A percentile compares a stretch with the other conserved stretches of the same genome.
Evolutionary conservation across 2,888 invertebrate species (phyloP).

Genomic region (Eupithecia pulchellata): DNA sequence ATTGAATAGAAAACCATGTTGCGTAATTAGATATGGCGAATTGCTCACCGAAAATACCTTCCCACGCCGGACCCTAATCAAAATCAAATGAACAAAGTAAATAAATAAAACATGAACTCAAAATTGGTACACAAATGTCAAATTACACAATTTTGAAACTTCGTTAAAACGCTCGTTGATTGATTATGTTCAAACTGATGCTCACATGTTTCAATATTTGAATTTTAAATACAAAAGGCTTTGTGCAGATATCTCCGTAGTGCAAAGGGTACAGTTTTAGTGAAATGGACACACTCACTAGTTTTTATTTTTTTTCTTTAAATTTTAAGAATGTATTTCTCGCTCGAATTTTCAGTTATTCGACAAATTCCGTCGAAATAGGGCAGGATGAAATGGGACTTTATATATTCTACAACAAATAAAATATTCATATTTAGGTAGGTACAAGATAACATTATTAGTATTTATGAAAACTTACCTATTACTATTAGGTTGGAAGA

Average conservation of each 20-base stretch:
- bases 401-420: background rate
- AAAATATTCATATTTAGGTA: too few species aligned
- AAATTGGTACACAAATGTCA: constrained; percentile 40
- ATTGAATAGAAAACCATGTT: constrained; percentile 10
- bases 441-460: too few species aligned
- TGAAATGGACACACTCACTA: background rate
- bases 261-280: constrained; percentile 7
- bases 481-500: too few species aligned
- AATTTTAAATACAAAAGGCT: constrained; percentile 19
- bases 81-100: constrained; percentile 33
- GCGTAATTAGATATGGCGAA: constrained; percentile 15
- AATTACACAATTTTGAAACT: constrained; percentile 38
- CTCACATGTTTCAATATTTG: constrained; percentile 29
- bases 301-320: too few species aligned
- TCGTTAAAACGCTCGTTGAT: constrained; percentile 43
- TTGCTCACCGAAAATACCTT: constrained; percentile 21
- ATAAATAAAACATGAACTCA: constrained; percentile 41
- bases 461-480: too few species aligned
- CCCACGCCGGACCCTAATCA: constrained; percentile 26
- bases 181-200: constrained; percentile 41
- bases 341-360: background rate
- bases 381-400: background rate
- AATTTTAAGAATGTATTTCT: too few species aligned
- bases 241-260: constrained; percentile 18
- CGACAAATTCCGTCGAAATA: background rate